Evolutionary conservation across 2,797 vertebrate genomes (phyloP).

Genomic region (Enteromius radiatus): DNA sequence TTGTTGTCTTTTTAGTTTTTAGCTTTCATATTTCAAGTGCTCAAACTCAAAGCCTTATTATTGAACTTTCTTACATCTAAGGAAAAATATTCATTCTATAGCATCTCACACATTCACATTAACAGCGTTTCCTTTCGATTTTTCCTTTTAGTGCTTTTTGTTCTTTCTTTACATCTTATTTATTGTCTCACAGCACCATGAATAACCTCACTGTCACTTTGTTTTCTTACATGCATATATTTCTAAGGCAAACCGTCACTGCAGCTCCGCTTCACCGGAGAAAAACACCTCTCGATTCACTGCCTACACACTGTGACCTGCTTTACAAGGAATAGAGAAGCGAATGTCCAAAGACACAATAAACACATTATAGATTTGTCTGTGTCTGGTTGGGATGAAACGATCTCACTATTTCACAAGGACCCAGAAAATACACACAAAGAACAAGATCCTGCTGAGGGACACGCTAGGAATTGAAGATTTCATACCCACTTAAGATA

Average conservation of each 20-base stretch:
- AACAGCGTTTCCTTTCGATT: not conserved
- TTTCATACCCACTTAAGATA: not conserved
- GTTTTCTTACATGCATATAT: not conserved
- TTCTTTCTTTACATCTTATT: slow-evolving; percentile 1
- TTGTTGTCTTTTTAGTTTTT: not conserved
- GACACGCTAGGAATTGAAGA: not conserved
- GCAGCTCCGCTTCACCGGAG: not conserved
- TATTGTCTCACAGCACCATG: not conserved
- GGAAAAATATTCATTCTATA: not conserved
- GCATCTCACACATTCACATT: not conserved
- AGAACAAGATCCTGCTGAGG: not conserved
- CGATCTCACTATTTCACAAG: slow-evolving; percentile 11
- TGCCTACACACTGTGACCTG: slow-evolving; percentile 35
- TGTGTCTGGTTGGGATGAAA: slow-evolving; percentile 17
- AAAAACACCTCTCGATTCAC: slow-evolving; percentile 8
- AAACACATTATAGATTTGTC: slow-evolving; percentile 25
- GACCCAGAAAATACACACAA: not conserved
- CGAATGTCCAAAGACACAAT: slow-evolving; percentile 22
- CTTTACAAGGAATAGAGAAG: slow-evolving; percentile 12
- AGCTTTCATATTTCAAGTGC: not conserved
- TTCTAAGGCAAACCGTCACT: slow-evolving; percentile 2
- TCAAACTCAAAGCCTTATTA: not conserved
- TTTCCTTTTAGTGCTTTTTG: not conserved
- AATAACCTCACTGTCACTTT: slow-evolving; percentile 13
- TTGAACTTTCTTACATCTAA: not conserved